Conservation (phyloP, 1,140 invertebrate species). For the Melipona quadrifasciata region DNA sequence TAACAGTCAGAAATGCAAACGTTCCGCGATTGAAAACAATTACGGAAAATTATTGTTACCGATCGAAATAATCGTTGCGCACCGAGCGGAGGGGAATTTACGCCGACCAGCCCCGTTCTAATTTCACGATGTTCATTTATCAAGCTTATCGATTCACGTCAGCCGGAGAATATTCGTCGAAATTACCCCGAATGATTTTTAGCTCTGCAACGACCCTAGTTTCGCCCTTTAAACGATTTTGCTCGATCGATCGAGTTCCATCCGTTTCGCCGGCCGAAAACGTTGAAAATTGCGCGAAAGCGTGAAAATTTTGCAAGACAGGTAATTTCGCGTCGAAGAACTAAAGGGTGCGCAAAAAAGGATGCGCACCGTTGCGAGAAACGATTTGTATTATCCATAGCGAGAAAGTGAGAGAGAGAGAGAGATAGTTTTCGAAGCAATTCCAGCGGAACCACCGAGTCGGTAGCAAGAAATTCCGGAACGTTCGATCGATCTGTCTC, state of each 20-base stretch:
- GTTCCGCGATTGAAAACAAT: slow-evolving; percentile 29
- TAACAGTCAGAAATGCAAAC: slow-evolving; percentile 20
- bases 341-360: not conserved
- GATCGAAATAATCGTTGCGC: slow-evolving; percentile 2
- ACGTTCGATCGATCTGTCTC: not conserved
- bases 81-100: not conserved
- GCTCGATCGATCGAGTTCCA: not conserved
- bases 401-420: not conserved
- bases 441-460: not conserved
- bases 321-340: too few relatives aligned
- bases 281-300: too few relatives aligned
- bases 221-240: not conserved
- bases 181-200: slow-evolving; percentile 22
- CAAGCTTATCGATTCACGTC: not conserved
- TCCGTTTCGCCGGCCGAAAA: not conserved
- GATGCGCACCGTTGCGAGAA: not conserved
- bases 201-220: not conserved
- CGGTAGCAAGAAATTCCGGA: not conserved
- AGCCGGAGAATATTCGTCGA: not conserved
- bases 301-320: not conserved
- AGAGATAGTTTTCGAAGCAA: not conserved
- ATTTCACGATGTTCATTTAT: slow-evolving; percentile 6
- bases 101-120: not conserved
- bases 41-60: slow-evolving; percentile 28
- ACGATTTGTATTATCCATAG: not conserved